Base-by-base conservation (phyloP, 1,140 invertebrate species). In the Microplitis mediator region DNA sequence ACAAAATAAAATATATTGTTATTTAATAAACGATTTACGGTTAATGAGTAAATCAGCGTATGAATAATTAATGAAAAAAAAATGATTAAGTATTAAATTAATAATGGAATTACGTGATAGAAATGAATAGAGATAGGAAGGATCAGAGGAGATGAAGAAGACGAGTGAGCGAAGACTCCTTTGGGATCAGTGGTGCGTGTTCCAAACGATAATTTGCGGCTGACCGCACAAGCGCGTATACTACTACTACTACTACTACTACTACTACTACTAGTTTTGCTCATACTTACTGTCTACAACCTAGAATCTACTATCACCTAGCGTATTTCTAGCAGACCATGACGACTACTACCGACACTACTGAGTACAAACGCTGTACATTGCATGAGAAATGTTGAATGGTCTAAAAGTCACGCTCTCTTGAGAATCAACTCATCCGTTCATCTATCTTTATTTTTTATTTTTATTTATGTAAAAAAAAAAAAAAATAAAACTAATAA, bases 191-290 rank as follows among this genome's bases (percentile, higher is more conserved):
- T 23, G 32, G 45, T 68, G 66, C 54, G 66, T 68, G 54, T 68
- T 68, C 51, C 51, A 32, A 56, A 68, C 66, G 66, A 68, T 68
- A 68, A 68, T 68, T 68, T 56, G 45, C 66, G 66, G 66, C 51
- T 68, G 66, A 68, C 66, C 66, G 52, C 66, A 68, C 66, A 68
- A 32, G 32, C 66, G 51, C 51, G 45, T 56, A 35, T 56, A 56
- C 66, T 50, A 32, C 39, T 32, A 51, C n/a, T 50, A 51, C n/a
- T 32, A n/a, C 39, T 45, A 6, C 6, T 45, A 16, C 60, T 62
- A 35, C n/a, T 58, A 32, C 23, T 23, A 23, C n/a, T 50, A 51
- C n/a, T 32, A n/a, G n/a, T 45, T 3, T 6, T 45, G 4, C 60
- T 32, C 11, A 23, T 58, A 32, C 56, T 23, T 34, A 34, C 3